A percentile compares a stretch with the other conserved stretches of the same genome.
These are phyloP conservation scores for Criorhina ranunculi DNA, from an alignment of 2,888 invertebrate species.

Conservation along the genomic window DNA sequence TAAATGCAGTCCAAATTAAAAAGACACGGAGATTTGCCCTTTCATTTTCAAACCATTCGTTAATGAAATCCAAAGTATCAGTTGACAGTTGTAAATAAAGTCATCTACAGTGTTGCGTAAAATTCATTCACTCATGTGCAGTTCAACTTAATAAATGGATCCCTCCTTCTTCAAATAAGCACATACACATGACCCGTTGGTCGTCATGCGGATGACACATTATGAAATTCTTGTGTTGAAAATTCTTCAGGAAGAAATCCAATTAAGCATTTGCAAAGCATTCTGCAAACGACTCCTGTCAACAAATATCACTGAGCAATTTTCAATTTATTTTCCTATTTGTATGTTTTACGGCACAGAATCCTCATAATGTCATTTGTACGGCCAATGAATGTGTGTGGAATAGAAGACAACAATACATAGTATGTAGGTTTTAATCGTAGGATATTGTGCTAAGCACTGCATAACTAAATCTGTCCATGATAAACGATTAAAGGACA, in stretches of 20 bases:
- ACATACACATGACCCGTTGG: constrained; percentile 38
- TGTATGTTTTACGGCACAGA: constrained; percentile 54
- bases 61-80: background rate
- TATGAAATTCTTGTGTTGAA: constrained; percentile 68
- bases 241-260: constrained; percentile 73
- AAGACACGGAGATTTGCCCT: background rate
- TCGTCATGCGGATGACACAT: constrained; percentile 59
- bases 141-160: constrained; percentile 34
- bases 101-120: constrained; percentile 11
- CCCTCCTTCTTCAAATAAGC: constrained; percentile 21
- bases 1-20: background rate
- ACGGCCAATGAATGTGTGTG: constrained; percentile 44
- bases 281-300: constrained; percentile 72
- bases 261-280: constrained; percentile 69
- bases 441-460: constrained; percentile 51
- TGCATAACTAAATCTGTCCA: constrained; percentile 58
- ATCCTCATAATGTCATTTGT: constrained; percentile 52
- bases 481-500: constrained; percentile 40
- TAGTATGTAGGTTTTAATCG: constrained; percentile 42
- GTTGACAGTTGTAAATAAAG: constrained; percentile 24
- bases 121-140: constrained; percentile 35
- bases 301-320: constrained; percentile 73
- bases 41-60: background rate
- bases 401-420: constrained; percentile 40
- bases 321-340: constrained; percentile 72